Evolutionary conservation across 2,113 vertebrate species (phyloP), one percentile per base, ranked within the genome.

Genomic region (Coturnix japonica): DNA sequence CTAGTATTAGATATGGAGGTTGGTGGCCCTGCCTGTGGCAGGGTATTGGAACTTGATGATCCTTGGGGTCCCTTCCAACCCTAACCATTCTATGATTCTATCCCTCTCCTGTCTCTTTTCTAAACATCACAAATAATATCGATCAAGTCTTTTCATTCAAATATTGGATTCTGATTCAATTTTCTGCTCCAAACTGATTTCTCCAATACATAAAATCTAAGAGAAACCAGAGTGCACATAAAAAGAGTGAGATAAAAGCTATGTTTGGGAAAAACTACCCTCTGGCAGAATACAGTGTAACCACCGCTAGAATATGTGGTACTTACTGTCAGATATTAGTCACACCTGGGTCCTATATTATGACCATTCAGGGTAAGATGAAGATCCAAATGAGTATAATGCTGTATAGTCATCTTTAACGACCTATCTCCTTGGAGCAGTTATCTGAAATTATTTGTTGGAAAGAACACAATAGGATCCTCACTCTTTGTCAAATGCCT

Each of bases 381-480:
- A 79, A 85, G 49, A 65, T 35, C 43, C 14, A 44, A 59, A 39
- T 30, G 30, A 22, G 85, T 78, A 71, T 28, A 67, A 15, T 7
- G 43, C 19, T 74, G 63, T 56, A 39, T 1, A 53, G 44, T 15
- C 7, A 61, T 22, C 19, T 54, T 65, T 59, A 44, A 76, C 79
- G 81, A 66, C 33, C 37, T 80, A 13, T 46, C 47, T 87, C 20
- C 33, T 66, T 46, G 30, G 53, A 1, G 3, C 11, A 53, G n/a
- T 51, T 54, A 66, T 6, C 28, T 53, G 51, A 51, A 76, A 79
- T 49, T 28, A 39, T 44, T 61, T 63, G 39, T n/a, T 46, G 11
- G n/a, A 33, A 59, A 78, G 37, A 63, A 20, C 1, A 1, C 1
- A 2, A 20, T 0, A 1, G 13, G 47, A 64, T 69, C 37, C 16